Percentiles rank a stretch among this genome's conserved stretches.
These are phyloP conservation scores for Agapornis roseicollis DNA, from an alignment of 2,113 vertebrate species.

Conservation along the genomic window DNA sequence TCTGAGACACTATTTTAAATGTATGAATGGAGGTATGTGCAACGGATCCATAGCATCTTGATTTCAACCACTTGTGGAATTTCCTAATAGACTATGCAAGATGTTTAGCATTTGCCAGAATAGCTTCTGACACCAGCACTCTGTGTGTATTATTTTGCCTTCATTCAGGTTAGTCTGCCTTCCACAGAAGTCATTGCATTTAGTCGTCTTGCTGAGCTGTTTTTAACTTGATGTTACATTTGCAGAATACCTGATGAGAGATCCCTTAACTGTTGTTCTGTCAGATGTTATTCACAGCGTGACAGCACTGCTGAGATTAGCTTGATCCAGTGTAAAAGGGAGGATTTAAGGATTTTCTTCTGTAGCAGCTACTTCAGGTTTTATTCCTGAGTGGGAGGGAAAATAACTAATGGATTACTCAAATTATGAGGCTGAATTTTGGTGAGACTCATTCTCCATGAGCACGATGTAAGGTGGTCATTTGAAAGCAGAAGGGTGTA, in stretches of 20 bases:
- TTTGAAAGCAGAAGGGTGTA: not conserved
- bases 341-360: conserved; percentile 22
- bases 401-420: not conserved
- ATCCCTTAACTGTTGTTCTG: not conserved
- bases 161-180: not conserved
- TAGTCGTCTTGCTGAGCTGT: not conserved
- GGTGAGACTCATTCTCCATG: not conserved
- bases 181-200: not conserved
- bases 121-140: not conserved
- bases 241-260: not conserved
- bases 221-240: not conserved
- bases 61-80: not conserved
- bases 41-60: not conserved
- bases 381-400: not conserved
- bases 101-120: not conserved
- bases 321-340: not conserved
- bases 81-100: not conserved
- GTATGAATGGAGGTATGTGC: not conserved
- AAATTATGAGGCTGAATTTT: not conserved
- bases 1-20: not conserved
- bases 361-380: not conserved
- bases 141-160: not conserved
- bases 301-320: not conserved
- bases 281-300: not conserved
- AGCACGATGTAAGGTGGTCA: not conserved